These are phyloP conservation scores for Caenorhabditis brenneri DNA, from an alignment of 1,140 invertebrate species.

Conservation along the genomic window DNA sequence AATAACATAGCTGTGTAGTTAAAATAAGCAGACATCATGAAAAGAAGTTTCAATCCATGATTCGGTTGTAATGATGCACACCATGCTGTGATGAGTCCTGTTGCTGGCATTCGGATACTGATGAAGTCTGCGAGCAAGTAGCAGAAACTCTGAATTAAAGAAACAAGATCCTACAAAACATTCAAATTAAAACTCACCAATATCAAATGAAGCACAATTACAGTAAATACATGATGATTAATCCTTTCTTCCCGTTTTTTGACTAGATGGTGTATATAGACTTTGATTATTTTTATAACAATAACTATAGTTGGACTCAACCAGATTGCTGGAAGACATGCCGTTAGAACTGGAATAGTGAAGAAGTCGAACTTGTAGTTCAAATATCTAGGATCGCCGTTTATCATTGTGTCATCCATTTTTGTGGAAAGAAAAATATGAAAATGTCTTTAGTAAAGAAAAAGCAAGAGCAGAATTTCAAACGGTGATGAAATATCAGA, in stretches of 20 bases:
- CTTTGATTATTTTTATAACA: background rate
- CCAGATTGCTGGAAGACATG: background rate
- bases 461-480: too few species aligned
- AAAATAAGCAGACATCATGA: background rate
- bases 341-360: background rate
- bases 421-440: too few species aligned
- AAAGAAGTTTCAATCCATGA: background rate
- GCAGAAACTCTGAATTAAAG: background rate
- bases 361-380: background rate
- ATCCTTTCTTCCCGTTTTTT: background rate
- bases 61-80: background rate
- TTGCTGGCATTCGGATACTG: background rate
- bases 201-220: background rate
- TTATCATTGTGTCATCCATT: background rate
- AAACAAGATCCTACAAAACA: background rate
- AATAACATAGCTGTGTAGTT: background rate
- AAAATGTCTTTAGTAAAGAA: too few species aligned
- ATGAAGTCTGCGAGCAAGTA: background rate
- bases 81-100: background rate
- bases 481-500: too few species aligned
- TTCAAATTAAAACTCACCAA: background rate
- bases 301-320: background rate
- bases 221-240: background rate
- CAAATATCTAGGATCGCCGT: background rate
- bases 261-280: background rate